These are phyloP conservation scores for Catharus fuscescens DNA, from an alignment of 2,113 vertebrate species.

Conservation along the genomic window DNA sequence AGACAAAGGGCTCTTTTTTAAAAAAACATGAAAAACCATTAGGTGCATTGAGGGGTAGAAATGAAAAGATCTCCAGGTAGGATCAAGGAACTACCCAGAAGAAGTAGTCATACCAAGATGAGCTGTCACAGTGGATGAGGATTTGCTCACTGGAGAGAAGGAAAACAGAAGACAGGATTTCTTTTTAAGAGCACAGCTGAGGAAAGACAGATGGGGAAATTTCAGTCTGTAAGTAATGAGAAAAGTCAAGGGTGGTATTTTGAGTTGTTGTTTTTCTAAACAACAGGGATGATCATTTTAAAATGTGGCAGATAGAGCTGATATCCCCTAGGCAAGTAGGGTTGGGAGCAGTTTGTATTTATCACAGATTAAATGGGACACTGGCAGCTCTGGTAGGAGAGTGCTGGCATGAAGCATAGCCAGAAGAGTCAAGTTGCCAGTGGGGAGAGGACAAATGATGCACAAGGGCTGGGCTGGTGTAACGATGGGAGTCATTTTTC, in stretches of 20 bases:
- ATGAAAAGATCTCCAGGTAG: not conserved
- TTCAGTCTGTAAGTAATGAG: not conserved
- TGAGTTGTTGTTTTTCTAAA: conserved; percentile 47
- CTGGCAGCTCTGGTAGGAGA: conserved; percentile 17
- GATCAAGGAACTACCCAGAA: not conserved
- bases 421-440: not conserved
- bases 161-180: not conserved
- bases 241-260: conserved; percentile 44
- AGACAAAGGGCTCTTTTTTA: not conserved
- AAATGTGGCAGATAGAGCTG: conserved; percentile 43
- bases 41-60: not conserved
- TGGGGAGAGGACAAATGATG: not conserved
- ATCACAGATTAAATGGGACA: conserved; percentile 50
- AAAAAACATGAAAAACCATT: not conserved
- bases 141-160: not conserved
- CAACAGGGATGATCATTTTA: conserved; percentile 48
- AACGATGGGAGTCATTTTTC: not conserved
- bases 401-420: not conserved
- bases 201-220: conserved; percentile 41
- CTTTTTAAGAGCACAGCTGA: not conserved
- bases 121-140: not conserved
- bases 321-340: conserved; percentile 44
- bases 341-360: conserved; percentile 6
- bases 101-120: not conserved
- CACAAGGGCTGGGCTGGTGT: not conserved